phyloP scores from a whole-genome alignment of 2,888 invertebrate species.

The Noctua comes region DNA sequence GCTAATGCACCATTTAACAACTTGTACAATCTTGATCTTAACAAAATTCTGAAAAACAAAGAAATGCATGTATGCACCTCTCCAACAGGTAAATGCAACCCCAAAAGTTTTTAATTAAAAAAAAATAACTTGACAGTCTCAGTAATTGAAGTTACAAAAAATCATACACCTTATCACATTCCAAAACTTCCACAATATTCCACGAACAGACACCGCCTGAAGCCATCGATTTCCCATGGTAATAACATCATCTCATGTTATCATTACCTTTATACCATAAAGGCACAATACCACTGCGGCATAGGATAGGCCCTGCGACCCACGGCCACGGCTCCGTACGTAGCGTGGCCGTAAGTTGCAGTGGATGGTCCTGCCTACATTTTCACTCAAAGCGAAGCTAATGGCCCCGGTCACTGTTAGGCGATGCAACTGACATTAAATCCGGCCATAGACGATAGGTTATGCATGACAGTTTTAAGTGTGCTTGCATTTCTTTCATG shows the following conservation, averaged over 20 bases:
- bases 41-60: neutral
- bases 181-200: neutral
- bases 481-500: neutral
- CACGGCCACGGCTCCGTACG: too few species aligned
- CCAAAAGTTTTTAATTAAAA: neutral
- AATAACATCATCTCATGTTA: constrained; percentile 41
- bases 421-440: neutral
- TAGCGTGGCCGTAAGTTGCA: neutral
- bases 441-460: neutral
- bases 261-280: constrained; percentile 35
- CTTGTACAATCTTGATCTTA: neutral
- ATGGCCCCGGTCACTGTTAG: neutral
- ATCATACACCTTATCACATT: neutral
- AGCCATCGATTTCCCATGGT: constrained; percentile 57
- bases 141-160: neutral
- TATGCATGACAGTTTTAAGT: neutral
- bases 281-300: neutral
- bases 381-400: neutral
- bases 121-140: neutral
- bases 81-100: neutral
- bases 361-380: neutral
- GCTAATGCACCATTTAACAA: too few species aligned
- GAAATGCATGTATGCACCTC: neutral
- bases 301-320: neutral
- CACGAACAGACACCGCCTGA: constrained; percentile 36